Base-by-base conservation (phyloP, 2,888 invertebrate species). In the Heliothis peltigera region DNA sequence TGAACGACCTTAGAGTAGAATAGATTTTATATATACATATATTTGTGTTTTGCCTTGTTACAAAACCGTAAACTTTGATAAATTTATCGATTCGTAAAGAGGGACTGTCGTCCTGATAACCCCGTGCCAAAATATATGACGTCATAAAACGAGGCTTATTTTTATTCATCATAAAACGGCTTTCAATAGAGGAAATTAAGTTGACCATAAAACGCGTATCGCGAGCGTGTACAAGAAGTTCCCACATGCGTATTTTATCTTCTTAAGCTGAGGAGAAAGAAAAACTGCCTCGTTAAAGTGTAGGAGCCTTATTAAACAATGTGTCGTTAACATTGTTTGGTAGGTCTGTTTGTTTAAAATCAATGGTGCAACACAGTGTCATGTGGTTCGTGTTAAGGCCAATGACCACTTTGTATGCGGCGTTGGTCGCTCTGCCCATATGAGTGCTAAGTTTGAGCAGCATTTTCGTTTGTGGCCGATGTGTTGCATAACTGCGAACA, bases 151-250 rank as follows among this genome's bases (percentile, higher is more conserved):
- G 70, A 73, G 71, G 61, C 81, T 79, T 86, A 81, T 83, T 90
- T 87, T 88, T 86, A 89, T 87, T 83, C 70, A 74, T 85, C 83
- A 85, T 89, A 89, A 91, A 90, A 85, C 73, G 77, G 75, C 82
- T 81, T 84, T 84, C 84, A 83, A 88, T 88, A 81, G 73, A 86
- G 84, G 83, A 87, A 87, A 88, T 90, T 86, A 87, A 87, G 80
- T 83, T 84, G 82, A 83, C 79, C 82, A 79, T 87, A 87, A 86
- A 87, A 81, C 72, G 62, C 61, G 68, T 80, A 83, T 83, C 83
- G 80, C 72, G 19, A 58, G 43, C 39, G 22, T 66, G 60, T 64
- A 75, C 70, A 64, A 68, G 65, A 60, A 65, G 59, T 64, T 64
- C 65, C 77, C 77, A 67, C 68, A 42, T 35, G 75, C 42, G 70